A percentile compares a stretch with the other conserved stretches of the same genome.
phyloP scores from a whole-genome alignment of 2,797 vertebrate species.

The Sebastes hubbsi region DNA sequence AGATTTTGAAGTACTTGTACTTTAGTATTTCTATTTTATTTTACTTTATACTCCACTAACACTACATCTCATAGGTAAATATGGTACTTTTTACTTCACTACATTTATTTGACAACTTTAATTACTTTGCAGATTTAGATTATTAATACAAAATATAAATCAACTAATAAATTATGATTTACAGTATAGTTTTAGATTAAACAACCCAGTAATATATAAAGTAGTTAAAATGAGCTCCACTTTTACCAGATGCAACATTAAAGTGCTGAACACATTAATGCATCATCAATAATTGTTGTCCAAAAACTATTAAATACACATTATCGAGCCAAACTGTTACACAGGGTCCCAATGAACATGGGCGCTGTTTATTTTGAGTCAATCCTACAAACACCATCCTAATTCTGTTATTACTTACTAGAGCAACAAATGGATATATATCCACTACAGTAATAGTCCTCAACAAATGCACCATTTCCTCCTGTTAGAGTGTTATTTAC shows the following conservation, averaged over 20 bases:
- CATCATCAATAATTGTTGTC: neutral
- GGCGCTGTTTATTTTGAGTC: neutral
- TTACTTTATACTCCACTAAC: no score
- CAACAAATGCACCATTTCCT: neutral
- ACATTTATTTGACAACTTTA: no score
- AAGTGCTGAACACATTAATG: no score
- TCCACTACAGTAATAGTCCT: neutral
- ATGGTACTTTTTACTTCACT: no score
- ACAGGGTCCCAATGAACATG: neutral
- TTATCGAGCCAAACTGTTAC: neutral
- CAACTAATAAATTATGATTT: neutral
- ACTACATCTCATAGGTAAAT: no score
- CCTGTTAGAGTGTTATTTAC: no score
- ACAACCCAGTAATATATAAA: neutral
- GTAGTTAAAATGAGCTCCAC: no score
- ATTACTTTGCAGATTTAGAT: no score
- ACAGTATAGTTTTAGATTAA: neutral
- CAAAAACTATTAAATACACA: neutral
- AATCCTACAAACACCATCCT: neutral
- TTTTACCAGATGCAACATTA: no score
- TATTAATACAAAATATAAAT: neutral
- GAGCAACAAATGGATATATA: neutral
- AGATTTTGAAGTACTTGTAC: no score
- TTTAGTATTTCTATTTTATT: no score
- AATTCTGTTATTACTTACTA: neutral